Evolutionary conservation across 2,888 invertebrate species (phyloP).

Genomic region (Cephus rjabovi): DNA sequence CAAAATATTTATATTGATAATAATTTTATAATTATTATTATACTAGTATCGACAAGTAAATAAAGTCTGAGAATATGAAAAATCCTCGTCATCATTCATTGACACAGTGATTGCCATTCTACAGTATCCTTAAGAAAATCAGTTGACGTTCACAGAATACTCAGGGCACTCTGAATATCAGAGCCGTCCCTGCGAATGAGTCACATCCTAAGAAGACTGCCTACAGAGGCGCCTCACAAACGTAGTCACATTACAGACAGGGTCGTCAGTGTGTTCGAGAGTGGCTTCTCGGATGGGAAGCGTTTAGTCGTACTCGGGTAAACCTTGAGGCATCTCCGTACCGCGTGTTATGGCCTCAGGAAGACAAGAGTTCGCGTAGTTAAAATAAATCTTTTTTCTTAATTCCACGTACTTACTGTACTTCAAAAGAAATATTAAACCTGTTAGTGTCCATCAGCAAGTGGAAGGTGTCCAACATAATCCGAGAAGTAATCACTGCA

Average conservation of each 20-base stretch:
- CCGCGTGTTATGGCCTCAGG: neutral
- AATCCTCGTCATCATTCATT: neutral
- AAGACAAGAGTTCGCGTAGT: neutral
- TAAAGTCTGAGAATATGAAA: conserved; percentile 37
- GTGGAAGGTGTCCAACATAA: neutral
- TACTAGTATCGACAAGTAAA: conserved; percentile 34
- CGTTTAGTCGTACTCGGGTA: neutral
- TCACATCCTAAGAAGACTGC: conserved; percentile 42
- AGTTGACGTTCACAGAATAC: neutral
- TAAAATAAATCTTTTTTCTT: neutral
- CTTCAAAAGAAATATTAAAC: neutral
- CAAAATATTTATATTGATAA: conserved; percentile 49
- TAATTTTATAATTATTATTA: conserved; percentile 57
- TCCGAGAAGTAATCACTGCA: neutral
- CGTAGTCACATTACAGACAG: conserved; percentile 17
- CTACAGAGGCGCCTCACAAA: conserved; percentile 38
- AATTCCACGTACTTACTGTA: neutral
- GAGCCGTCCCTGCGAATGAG: conserved; percentile 27
- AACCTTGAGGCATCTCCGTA: neutral
- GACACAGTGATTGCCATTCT: neutral
- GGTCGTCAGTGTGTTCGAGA: neutral
- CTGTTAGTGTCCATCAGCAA: neutral
- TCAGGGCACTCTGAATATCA: neutral
- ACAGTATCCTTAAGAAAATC: neutral
- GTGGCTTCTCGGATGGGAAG: neutral